Evolutionary conservation across 2,113 vertebrate genomes (phyloP).

Genomic region (Sturnus vulgaris): DNA sequence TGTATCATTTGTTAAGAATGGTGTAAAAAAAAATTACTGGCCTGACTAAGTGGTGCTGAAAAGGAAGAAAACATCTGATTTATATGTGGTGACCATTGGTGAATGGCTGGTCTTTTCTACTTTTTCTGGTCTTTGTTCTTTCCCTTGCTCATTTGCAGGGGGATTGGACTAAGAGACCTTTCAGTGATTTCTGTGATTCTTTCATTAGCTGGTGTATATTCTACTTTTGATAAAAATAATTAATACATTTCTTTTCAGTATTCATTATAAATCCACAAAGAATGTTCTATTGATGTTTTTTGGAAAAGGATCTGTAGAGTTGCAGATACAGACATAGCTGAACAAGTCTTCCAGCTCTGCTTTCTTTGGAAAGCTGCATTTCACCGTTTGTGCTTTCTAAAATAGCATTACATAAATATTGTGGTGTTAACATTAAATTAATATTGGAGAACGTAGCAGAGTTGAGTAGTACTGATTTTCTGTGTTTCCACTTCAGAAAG

Average conservation of each 20-base stretch:
- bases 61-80: not conserved
- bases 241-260: not conserved
- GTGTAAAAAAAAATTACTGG: not conserved
- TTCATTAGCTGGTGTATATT: not conserved
- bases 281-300: not conserved
- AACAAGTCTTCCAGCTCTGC: not conserved
- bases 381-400: not conserved
- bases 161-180: not conserved
- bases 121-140: not conserved
- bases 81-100: not conserved
- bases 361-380: not conserved
- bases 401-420: not conserved
- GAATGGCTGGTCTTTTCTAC: not conserved
- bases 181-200: not conserved
- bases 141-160: not conserved
- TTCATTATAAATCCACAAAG: not conserved
- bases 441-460: not conserved
- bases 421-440: not conserved
- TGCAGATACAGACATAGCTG: not conserved
- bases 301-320: not conserved
- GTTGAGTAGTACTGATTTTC: not conserved
- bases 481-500: not conserved
- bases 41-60: not conserved
- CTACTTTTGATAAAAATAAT: not conserved
- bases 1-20: not conserved